Conservation (phyloP, 2,113 vertebrate species). For the Erythrocebus patas region DNA sequence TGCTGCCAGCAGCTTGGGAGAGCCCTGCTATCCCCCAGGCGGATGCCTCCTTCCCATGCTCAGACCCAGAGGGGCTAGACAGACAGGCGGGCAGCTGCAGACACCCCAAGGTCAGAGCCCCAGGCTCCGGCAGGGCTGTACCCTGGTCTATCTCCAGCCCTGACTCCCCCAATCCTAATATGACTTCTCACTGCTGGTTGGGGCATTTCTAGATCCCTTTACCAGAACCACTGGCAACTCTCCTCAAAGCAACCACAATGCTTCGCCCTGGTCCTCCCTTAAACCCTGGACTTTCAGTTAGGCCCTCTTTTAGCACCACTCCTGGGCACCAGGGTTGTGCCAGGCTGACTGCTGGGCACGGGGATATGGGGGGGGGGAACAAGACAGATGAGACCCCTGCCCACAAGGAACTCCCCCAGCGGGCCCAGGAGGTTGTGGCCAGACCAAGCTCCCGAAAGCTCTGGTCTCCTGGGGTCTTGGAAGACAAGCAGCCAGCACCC, state of each 20-base stretch:
- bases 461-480: background rate
- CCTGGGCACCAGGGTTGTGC: too few relatives aligned
- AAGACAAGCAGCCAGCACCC: background rate
- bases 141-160: fast-evolving
- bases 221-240: background rate
- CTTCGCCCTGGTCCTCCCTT: background rate
- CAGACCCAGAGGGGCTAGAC: background rate
- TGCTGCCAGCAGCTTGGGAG: background rate
- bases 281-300: background rate
- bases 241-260: fast-evolving
- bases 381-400: background rate
- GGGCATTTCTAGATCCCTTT: background rate
- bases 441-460: too few relatives aligned
- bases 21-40: background rate
- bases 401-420: background rate
- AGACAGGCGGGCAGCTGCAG: fast-evolving
- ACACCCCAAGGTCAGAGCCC: fast-evolving
- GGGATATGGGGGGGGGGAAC: fast-evolving
- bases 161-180: fast-evolving
- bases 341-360: background rate
- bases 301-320: background rate
- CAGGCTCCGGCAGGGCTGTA: fast-evolving
- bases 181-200: background rate
- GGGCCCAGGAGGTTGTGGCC: background rate
- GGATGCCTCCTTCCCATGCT: too few relatives aligned